phyloP scores from a whole-genome alignment of 2,888 invertebrate genomes.

The Agrotis ipsilon region DNA sequence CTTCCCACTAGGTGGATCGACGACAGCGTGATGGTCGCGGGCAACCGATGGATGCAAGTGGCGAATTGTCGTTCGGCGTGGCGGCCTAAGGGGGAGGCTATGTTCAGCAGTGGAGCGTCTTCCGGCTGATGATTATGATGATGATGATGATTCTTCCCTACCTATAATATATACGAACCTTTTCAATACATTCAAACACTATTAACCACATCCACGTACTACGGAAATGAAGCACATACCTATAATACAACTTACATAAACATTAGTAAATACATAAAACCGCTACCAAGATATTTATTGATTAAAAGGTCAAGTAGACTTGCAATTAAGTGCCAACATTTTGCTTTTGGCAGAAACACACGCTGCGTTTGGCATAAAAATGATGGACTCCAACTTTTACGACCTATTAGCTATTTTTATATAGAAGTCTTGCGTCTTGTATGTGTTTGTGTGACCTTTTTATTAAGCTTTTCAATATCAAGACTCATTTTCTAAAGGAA shows the following conservation, averaged over 20 bases:
- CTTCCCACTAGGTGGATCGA: too few species aligned
- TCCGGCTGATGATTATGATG: too few species aligned
- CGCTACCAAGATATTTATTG: constrained; percentile 23
- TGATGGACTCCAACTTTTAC: constrained; percentile 51
- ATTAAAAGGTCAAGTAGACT: constrained; percentile 38
- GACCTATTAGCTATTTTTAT: constrained; percentile 44
- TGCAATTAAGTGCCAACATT: constrained; percentile 55
- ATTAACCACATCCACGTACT: background rate
- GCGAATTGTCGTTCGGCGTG: too few species aligned
- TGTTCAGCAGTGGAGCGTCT: too few species aligned
- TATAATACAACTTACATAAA: background rate
- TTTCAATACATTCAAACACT: background rate
- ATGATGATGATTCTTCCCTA: too few species aligned
- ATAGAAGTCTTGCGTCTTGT: constrained; percentile 23
- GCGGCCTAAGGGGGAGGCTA: too few species aligned
- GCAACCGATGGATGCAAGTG: too few species aligned
- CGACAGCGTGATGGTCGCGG: too few species aligned
- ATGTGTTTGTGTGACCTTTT: constrained; percentile 27
- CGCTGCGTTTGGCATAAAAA: constrained; percentile 54
- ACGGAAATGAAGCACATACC: background rate
- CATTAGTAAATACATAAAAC: constrained; percentile 1
- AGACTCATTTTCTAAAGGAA: background rate
- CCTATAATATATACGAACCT: too few species aligned
- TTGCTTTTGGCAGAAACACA: constrained; percentile 55
- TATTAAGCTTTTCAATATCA: background rate